Conservation (phyloP, 2,113 vertebrate genomes). For the Pogona vitticeps region DNA sequence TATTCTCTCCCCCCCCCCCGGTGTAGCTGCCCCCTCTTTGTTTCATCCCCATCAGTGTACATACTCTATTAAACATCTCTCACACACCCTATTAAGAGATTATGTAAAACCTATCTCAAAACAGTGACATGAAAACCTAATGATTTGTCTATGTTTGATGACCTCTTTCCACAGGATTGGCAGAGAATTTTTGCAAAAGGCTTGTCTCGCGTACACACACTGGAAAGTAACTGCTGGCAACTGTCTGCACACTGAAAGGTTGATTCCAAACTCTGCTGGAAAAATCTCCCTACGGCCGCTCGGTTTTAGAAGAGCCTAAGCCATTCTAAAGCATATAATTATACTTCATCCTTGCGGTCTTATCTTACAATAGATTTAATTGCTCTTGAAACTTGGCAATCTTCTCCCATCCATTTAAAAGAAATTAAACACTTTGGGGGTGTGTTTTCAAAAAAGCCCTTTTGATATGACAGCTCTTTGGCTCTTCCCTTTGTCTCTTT, state of each 20-base stretch:
- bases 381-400: constrained; percentile 63
- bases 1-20: not conserved
- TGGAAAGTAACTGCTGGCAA: not conserved
- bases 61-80: not conserved
- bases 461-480: constrained; percentile 66
- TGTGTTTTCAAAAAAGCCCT: constrained; percentile 47
- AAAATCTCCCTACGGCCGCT: constrained; percentile 69
- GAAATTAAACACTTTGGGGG: constrained; percentile 66
- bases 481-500: constrained; percentile 1
- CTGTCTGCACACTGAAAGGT: not conserved
- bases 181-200: constrained; percentile 37
- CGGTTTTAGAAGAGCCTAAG: constrained; percentile 63
- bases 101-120: constrained; percentile 13
- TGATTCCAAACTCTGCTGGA: constrained; percentile 40
- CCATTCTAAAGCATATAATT: constrained; percentile 67
- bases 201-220: constrained; percentile 32
- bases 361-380: constrained; percentile 68
- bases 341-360: constrained; percentile 60
- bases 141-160: constrained; percentile 8
- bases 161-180: constrained; percentile 30
- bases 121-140: not conserved
- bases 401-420: constrained; percentile 59
- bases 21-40: not conserved
- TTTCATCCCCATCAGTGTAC: not conserved
- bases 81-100: not conserved